Percentiles rank a stretch among this genome's conserved stretches.
These are phyloP conservation scores for Zhengitettix transpicula DNA, from an alignment of 2,888 invertebrate species.

Conservation along the genomic window DNA sequence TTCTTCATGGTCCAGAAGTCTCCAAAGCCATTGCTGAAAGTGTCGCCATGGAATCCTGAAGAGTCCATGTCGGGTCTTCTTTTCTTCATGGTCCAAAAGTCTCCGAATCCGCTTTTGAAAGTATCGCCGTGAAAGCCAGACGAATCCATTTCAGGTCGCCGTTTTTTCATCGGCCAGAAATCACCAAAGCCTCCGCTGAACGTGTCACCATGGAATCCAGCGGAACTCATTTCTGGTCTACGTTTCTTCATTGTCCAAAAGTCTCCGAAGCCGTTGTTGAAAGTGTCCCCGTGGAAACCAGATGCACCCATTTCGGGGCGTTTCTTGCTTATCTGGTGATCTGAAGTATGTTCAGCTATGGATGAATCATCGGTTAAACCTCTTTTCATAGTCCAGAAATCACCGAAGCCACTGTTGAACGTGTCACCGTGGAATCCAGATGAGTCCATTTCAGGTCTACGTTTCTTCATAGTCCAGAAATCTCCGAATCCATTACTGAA, in stretches of 20 bases:
- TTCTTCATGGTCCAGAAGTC: conserved; percentile 21
- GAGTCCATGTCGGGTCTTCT: conserved; percentile 18
- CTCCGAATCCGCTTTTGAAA: conserved; percentile 21
- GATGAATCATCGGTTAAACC: conserved; percentile 22
- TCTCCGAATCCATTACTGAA: conserved; percentile 17
- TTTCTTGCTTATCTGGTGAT: conserved; percentile 16
- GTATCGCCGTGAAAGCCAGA: conserved; percentile 22
- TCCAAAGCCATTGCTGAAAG: conserved; percentile 20
- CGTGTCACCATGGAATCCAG: conserved; percentile 22
- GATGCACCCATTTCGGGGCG: conserved; percentile 14
- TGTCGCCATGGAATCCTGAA: conserved; percentile 22
- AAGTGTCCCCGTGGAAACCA: conserved; percentile 16
- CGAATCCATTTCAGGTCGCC: conserved; percentile 16
- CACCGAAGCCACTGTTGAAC: conserved; percentile 19
- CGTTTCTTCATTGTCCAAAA: conserved; percentile 13
- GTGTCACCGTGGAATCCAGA: conserved; percentile 20
- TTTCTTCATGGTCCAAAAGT: conserved; percentile 21
- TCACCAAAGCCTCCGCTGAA: conserved; percentile 21
- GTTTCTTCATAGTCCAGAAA: conserved; percentile 13
- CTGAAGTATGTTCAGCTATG: conserved; percentile 18
- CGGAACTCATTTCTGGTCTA: conserved; percentile 9
- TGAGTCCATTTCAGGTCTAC: conserved; percentile 18
- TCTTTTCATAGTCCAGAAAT: conserved; percentile 18
- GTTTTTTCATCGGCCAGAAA: conserved; percentile 20
- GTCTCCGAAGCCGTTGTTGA: conserved; percentile 17